phyloP scores from a whole-genome alignment of 2,113 vertebrate species.

The Gorilla gorilla region DNA sequence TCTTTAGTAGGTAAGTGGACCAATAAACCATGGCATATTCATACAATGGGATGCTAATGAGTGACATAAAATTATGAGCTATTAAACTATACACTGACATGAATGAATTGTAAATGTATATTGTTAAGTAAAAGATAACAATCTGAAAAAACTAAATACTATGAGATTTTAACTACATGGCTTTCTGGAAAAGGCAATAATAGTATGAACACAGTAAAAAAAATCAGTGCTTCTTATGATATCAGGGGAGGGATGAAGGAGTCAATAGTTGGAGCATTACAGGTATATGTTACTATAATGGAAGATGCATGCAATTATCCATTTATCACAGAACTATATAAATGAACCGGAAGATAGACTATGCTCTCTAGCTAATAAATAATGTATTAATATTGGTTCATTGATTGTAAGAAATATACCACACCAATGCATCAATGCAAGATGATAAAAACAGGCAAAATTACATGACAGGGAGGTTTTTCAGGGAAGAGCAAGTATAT shows the following conservation, averaged over 20 bases:
- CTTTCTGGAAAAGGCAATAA: not conserved
- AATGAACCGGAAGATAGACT: not conserved
- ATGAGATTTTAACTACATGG: not conserved
- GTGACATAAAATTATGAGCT: not conserved
- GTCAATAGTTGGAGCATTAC: not conserved
- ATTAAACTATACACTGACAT: not conserved
- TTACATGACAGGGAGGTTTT: not conserved
- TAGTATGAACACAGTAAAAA: not conserved
- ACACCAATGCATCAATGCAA: not conserved
- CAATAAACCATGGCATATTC: not conserved
- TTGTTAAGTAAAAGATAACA: not conserved
- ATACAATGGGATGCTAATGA: not conserved
- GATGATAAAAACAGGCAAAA: not conserved
- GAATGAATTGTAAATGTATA: not conserved
- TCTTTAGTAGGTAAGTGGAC: not conserved
- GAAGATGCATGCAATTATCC: no score
- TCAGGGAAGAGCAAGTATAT: not conserved
- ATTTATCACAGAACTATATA: not conserved
- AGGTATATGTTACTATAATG: not conserved
- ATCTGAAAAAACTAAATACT: not conserved
- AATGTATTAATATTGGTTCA: not conserved
- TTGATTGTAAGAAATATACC: no score
- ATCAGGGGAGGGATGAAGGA: not conserved
- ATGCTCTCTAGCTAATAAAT: not conserved
- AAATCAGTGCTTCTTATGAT: not conserved